Conservation (phyloP, 2,113 vertebrate genomes). For the Cygnus atratus region DNA sequence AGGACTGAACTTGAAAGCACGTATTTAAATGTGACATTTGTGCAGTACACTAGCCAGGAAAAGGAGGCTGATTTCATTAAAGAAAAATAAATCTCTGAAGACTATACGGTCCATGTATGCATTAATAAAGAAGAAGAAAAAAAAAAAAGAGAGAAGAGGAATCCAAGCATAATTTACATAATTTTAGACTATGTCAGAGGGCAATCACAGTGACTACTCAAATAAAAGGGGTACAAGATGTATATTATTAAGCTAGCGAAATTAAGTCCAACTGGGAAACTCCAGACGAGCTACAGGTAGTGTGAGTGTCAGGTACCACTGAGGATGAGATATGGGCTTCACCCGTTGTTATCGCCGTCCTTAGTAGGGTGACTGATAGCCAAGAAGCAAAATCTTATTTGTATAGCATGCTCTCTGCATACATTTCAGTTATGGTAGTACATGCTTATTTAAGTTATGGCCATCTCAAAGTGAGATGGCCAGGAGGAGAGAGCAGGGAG, state of each 20-base stretch:
- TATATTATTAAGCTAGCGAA: not conserved
- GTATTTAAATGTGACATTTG: conserved; percentile 46
- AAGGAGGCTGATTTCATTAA: conserved; percentile 44
- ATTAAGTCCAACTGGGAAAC: not conserved
- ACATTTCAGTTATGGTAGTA: not conserved
- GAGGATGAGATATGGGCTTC: not conserved
- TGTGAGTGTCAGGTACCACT: not conserved
- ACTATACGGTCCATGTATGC: not conserved
- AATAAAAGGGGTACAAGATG: not conserved
- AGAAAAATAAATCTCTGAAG: conserved; percentile 45
- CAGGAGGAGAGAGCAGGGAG: not conserved
- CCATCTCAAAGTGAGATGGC: not conserved
- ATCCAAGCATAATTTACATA: not conserved
- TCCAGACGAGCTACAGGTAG: not conserved
- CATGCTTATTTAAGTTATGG: not conserved
- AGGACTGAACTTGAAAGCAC: not conserved
- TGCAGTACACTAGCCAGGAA: not conserved
- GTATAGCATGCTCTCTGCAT: not conserved
- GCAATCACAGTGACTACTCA: not conserved
- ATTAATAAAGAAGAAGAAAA: not conserved
- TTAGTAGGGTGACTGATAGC: not conserved
- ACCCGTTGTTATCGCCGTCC: not conserved
- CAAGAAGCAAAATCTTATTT: not conserved
- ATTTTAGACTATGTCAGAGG: not conserved
- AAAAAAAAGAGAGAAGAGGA: not conserved